Evolutionary conservation across 2,888 invertebrate species (phyloP), one percentile per base, ranked within the genome.

Genomic region (Gandaritis pyraliata): DNA sequence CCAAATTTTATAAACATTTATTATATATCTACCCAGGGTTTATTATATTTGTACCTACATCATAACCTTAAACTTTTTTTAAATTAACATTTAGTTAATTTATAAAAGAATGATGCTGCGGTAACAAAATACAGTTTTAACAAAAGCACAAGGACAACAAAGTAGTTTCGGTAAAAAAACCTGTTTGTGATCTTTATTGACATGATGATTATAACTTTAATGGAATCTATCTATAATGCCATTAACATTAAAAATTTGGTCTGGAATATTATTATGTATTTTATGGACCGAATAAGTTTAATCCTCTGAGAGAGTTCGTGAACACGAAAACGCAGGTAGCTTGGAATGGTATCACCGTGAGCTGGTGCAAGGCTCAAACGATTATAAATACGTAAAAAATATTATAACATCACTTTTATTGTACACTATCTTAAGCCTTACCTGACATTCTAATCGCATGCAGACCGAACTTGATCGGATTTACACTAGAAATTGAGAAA

Each of bases 271-370:
- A 72, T 66, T 55, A 72, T 70, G 79, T 82, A 80, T 82, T 87
- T 88, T 86, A 84, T 86, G 76, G 77, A 78, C 80, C 76, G 76
- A 81, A 82, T 82, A 79, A 75, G 74, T 82, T 78, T 89, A 88
- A 90, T 88, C 89, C 86, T 75, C 67, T 71, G 79, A 82, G 75
- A 78, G 78, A 80, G 78, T 77, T 72, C 69, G 74, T 72, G 73
- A 78, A 82, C 89, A 88, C 86, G 88, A 80, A 82, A 82, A 72
- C 74, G 74, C 81, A 80, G 78, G 83, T 82, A 82, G 75, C 73
- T 64, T 66, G 75, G 64, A 70, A 71, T 68, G 69, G 45, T 66
- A 62, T 61, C 58, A 70, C 68, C 72, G 68, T 69, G 64, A 75
- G 70, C 53, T 58, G 50, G 45, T 46, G 63, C 51, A 63, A 59